phyloP scores from a whole-genome alignment of 1,140 invertebrate species.

The Xylocopa sonorina region DNA sequence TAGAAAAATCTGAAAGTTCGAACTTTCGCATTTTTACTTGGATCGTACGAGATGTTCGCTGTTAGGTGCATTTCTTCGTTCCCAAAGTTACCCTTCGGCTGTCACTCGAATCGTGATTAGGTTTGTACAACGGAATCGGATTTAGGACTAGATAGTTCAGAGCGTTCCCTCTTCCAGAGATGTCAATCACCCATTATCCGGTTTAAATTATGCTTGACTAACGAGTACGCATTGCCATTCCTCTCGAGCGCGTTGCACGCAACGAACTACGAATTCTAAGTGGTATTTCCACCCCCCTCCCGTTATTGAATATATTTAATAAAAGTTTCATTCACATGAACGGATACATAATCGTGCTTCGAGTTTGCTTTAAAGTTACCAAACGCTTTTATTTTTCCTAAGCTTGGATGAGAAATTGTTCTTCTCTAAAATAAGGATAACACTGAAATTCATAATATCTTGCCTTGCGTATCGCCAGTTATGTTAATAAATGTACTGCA shows the following conservation, averaged over 20 bases:
- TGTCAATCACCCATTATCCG: slow-evolving; percentile 20
- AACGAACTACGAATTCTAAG: background rate
- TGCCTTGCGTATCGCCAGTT: background rate
- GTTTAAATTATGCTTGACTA: slow-evolving; percentile 29
- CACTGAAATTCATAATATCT: no score
- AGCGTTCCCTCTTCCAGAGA: slow-evolving; percentile 23
- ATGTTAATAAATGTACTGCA: background rate
- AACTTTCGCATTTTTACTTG: no score
- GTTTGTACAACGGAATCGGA: background rate
- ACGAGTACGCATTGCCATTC: background rate
- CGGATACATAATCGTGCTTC: no score
- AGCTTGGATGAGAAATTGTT: no score
- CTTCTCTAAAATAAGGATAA: no score
- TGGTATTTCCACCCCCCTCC: background rate
- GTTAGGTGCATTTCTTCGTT: background rate
- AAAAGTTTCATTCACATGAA: no score
- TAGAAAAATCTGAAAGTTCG: no score
- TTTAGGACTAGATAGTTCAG: slow-evolving; percentile 2
- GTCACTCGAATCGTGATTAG: slow-evolving; percentile 3
- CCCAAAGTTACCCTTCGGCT: no score
- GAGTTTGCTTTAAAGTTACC: no score
- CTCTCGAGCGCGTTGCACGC: no score
- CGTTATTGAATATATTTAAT: no score
- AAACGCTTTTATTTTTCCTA: no score
- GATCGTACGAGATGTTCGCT: background rate